phyloP scores from a whole-genome alignment of 2,113 vertebrate genomes.

The Neofelis nebulosa region DNA sequence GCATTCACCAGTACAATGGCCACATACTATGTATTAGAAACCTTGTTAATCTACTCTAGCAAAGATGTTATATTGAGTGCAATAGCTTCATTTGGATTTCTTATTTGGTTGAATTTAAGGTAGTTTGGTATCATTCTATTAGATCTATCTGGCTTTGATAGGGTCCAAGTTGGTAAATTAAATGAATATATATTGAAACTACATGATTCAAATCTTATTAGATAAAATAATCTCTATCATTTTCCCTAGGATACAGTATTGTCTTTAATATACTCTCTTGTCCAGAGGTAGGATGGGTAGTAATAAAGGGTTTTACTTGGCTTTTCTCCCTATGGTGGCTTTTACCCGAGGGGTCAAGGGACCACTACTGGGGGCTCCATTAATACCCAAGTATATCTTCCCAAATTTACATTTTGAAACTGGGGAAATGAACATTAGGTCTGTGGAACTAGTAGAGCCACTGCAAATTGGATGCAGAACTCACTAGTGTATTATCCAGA shows the following conservation, averaged over 20 bases:
- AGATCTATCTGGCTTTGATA: not conserved
- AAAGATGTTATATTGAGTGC: not conserved
- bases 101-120: not conserved
- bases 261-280: not conserved
- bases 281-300: not conserved
- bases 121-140: not conserved
- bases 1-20: not conserved
- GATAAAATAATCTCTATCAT: not conserved
- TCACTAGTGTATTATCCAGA: not conserved
- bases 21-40: not conserved
- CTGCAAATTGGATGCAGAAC: not conserved
- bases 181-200: not conserved
- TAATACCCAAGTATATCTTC: not conserved
- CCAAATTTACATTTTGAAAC: not conserved
- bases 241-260: not conserved
- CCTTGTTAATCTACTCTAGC: not conserved
- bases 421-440: not conserved
- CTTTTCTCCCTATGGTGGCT: not conserved
- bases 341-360: not conserved
- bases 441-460: not conserved
- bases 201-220: not conserved
- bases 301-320: not conserved
- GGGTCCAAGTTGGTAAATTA: not conserved
- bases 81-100: not conserved
- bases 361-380: not conserved